A percentile compares a stretch with the other conserved stretches of the same genome.
Conservation (phyloP, 2,888 invertebrate species). For the Eueremaeus valkanovi region DNA sequence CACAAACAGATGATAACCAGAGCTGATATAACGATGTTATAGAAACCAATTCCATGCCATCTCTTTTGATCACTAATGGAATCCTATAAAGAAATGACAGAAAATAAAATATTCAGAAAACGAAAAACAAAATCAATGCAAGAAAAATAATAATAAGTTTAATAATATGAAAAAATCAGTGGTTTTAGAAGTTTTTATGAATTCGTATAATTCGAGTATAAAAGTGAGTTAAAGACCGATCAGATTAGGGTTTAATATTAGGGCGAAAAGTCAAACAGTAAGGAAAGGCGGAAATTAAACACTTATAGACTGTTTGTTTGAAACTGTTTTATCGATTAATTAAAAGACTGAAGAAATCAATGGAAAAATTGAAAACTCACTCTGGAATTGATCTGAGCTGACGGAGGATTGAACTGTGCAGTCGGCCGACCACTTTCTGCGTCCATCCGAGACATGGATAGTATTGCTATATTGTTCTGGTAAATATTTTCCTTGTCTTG, state of each 20-base stretch:
- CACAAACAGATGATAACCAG: conserved; percentile 5
- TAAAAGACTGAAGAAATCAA: not conserved
- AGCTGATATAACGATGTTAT: not conserved
- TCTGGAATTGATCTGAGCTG: not conserved
- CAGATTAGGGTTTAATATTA: too few species aligned
- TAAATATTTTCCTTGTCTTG: conserved; percentile 4
- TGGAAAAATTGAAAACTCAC: not conserved
- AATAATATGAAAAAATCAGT: too few species aligned
- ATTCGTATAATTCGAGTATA: too few species aligned
- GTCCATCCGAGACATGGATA: conserved; percentile 4
- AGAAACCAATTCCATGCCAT: not conserved
- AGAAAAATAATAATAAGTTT: too few species aligned
- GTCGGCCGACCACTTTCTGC: not conserved
- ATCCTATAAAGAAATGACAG: not conserved
- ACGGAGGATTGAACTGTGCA: not conserved
- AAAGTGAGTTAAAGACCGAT: too few species aligned
- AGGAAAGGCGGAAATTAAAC: too few species aligned
- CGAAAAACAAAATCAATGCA: not conserved
- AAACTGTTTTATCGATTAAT: too few species aligned
- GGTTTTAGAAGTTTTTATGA: too few species aligned
- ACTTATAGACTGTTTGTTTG: too few species aligned
- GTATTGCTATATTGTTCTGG: not conserved
- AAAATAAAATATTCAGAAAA: not conserved
- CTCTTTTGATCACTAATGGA: not conserved
- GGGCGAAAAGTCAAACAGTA: too few species aligned